phyloP scores from a whole-genome alignment of 2,888 invertebrate species.

The Catocala fraxini region DNA sequence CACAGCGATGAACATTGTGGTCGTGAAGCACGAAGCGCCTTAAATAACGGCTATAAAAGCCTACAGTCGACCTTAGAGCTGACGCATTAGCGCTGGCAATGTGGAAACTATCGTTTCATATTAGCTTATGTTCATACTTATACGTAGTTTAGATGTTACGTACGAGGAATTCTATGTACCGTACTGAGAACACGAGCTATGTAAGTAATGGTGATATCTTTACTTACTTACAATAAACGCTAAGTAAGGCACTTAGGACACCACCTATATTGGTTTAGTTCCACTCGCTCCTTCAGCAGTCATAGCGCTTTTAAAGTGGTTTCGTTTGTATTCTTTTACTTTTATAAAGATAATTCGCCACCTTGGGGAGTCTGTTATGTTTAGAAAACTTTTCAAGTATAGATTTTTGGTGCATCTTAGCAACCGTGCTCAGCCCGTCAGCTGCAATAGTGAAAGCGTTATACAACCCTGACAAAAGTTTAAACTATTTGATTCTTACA shows the following conservation, averaged over 20 bases:
- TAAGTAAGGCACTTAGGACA: background rate
- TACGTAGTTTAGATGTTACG: background rate
- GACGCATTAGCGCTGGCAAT: constrained; percentile 39
- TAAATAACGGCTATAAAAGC: constrained; percentile 50
- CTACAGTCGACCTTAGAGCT: constrained; percentile 42
- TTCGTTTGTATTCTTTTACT: too few species aligned
- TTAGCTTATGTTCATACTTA: constrained; percentile 8
- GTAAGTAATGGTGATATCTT: background rate
- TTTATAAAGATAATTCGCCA: too few species aligned
- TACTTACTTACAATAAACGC: background rate
- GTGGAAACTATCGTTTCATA: constrained; percentile 31
- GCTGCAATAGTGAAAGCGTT: too few species aligned
- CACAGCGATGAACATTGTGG: constrained; percentile 40
- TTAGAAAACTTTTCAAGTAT: too few species aligned
- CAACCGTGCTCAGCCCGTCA: too few species aligned
- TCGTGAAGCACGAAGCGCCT: constrained; percentile 50
- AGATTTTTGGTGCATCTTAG: too few species aligned
- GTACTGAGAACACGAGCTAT: constrained; percentile 13
- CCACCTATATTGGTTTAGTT: too few species aligned
- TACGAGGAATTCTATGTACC: constrained; percentile 11
- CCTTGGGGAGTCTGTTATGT: too few species aligned
- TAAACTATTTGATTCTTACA: too few species aligned
- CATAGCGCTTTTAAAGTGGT: too few species aligned
- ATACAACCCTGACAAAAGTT: too few species aligned
- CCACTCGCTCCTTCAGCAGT: too few species aligned